phyloP scores from a whole-genome alignment of 2,888 invertebrate genomes.

The Leptinotarsa tumamoca region DNA sequence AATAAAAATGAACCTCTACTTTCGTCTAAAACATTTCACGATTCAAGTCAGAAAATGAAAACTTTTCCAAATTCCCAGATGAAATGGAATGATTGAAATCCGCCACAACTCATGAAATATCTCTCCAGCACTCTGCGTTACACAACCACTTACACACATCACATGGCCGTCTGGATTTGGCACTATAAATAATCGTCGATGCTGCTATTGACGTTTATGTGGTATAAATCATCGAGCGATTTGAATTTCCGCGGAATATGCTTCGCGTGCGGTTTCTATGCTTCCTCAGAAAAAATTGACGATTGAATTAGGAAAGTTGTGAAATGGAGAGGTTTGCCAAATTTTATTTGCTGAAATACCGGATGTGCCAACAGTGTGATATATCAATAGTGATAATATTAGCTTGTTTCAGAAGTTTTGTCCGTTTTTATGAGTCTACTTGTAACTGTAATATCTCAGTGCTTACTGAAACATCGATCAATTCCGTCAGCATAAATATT shows the following conservation, averaged over 20 bases:
- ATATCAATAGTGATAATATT: too few species aligned
- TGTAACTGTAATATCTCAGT: too few species aligned
- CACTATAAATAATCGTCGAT: slow-evolving; percentile 39
- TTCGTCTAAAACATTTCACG: not conserved
- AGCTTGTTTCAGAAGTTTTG: too few species aligned
- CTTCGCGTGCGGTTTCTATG: slow-evolving; percentile 4
- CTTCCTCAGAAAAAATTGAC: slow-evolving; percentile 18
- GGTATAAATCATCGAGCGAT: slow-evolving; percentile 39
- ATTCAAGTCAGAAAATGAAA: not conserved
- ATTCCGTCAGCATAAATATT: too few species aligned
- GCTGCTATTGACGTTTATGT: slow-evolving; percentile 41
- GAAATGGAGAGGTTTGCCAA: not conserved
- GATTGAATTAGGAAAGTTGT: slow-evolving; percentile 2
- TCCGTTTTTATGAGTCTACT: too few species aligned
- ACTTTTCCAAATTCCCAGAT: not conserved
- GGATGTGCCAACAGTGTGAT: too few species aligned
- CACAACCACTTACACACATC: slow-evolving; percentile 38
- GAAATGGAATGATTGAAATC: not conserved
- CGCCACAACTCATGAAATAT: not conserved
- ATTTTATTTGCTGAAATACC: too few species aligned
- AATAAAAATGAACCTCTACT: not conserved
- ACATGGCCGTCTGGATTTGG: slow-evolving; percentile 35
- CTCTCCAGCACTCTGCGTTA: slow-evolving; percentile 17
- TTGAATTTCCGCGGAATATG: slow-evolving; percentile 28
- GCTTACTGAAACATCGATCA: too few species aligned